These are phyloP conservation scores for Crenuchus spilurus DNA, from an alignment of 2,797 vertebrate species.

Conservation along the genomic window DNA sequence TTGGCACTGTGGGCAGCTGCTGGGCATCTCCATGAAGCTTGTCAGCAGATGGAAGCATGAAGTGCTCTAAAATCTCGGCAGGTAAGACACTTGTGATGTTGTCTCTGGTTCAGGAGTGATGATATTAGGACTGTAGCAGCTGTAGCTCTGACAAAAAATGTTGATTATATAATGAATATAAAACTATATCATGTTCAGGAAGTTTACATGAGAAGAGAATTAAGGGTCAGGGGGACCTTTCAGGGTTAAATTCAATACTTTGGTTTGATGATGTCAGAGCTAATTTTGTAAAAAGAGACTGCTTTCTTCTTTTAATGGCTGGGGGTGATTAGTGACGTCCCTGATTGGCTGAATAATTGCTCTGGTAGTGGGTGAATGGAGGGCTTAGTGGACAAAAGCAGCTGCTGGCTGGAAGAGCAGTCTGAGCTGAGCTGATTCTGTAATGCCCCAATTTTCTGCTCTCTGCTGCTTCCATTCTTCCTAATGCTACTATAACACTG, in stretches of 20 bases:
- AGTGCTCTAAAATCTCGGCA: too few relatives aligned
- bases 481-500: neutral
- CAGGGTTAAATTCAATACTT: neutral
- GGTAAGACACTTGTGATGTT: too few relatives aligned
- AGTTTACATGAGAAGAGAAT: too few relatives aligned
- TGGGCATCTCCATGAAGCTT: too few relatives aligned
- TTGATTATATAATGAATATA: too few relatives aligned
- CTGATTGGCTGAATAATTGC: constrained; percentile 46
- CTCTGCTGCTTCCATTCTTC: neutral
- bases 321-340: constrained; percentile 10
- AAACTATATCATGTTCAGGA: too few relatives aligned
- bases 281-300: neutral
- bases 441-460: constrained; percentile 10
- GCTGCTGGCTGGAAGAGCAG: constrained; percentile 33
- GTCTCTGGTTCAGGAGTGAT: too few relatives aligned
- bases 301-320: neutral
- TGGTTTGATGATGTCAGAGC: neutral
- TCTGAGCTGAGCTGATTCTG: constrained; percentile 9
- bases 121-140: too few relatives aligned
- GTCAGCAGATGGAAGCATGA: too few relatives aligned
- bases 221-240: neutral
- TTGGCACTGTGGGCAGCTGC: too few relatives aligned
- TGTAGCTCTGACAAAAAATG: too few relatives aligned
- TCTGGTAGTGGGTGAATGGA: constrained; percentile 19
- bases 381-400: constrained; percentile 24